Base-by-base conservation (phyloP, 2,797 vertebrate genomes). In the Alosa sapidissima region DNA sequence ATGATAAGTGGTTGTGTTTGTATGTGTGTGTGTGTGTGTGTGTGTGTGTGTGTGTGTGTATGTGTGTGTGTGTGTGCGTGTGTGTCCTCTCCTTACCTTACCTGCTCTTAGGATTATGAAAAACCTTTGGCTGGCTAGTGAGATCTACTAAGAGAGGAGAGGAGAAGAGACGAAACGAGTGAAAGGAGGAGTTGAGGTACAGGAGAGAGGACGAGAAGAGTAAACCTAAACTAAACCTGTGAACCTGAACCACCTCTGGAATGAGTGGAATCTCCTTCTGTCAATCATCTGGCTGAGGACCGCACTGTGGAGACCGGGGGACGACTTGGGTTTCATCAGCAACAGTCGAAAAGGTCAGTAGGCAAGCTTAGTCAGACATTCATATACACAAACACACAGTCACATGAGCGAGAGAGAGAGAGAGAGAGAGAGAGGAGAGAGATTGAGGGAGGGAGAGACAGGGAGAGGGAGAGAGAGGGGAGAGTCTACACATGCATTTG, bases 1-100 rank as follows among this genome's bases (percentile, higher is more conserved):
- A 52, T 51, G 58, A 84, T 88, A 87, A 85, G 84, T 84, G 83
- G 52, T 82, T 75, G 47, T 55, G 19, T 51, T 52, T 78, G 19
- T 81, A 82, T 52, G 33, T 60, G 9, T 55, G 68, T 62, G 36
- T 65, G 19, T 81, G 36, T 52, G 41, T 82, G 55, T 84, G 28
- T 51, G 47, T 68, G 62, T 82, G 82, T 81, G 49, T 84, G 81
- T 6, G 33, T 60, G 9, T 55, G 33, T 60, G 9, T 55, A 68
- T 62, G 36, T 65, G 19, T 81, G 36, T 52, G 41, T 47, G 78
- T 55, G 10, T 8, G 62, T 68, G 62, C 36, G 62, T 36, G 65
- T 41, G 62, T 13, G 62, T 36, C 16, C 68, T 11, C 13, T 14
- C 41, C 21, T 78, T 5, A 21, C 3, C n/a, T 62, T 78, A 19